These are phyloP conservation scores for Megaptera novaeangliae DNA, from an alignment of 2,113 vertebrate genomes.

Conservation along the genomic window DNA sequence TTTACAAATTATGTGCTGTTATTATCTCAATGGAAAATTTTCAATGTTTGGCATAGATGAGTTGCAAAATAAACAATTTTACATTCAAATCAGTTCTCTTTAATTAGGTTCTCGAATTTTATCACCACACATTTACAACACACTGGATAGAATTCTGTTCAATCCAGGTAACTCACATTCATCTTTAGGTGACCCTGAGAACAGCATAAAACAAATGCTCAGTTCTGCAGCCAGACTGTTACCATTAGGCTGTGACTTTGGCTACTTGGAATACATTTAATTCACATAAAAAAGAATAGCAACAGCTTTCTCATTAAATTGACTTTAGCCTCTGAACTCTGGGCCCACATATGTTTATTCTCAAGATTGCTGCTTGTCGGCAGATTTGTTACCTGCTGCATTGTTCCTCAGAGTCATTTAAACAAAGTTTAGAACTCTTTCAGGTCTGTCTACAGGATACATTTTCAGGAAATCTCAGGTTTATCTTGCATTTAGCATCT, in stretches of 20 bases:
- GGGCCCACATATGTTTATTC: conserved; percentile 49
- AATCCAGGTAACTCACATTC: conserved; percentile 25
- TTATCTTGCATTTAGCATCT: conserved; percentile 29
- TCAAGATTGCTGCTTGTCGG: conserved; percentile 22
- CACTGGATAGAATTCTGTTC: conserved; percentile 32
- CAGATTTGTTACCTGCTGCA: conserved; percentile 31
- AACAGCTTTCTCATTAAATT: conserved; percentile 63
- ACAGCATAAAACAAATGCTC: conserved; percentile 39
- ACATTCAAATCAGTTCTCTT: conserved; percentile 10
- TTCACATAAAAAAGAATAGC: conserved; percentile 24
- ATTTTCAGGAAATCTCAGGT: conserved; percentile 10
- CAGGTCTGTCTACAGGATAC: background rate
- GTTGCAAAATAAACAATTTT: conserved; percentile 42
- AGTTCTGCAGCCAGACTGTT: conserved; percentile 9
- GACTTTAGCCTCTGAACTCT: conserved; percentile 61
- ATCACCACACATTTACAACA: background rate
- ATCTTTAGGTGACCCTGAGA: conserved; percentile 45
- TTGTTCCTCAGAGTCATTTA: conserved; percentile 23
- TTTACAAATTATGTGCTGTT: conserved; percentile 27
- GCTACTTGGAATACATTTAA: conserved; percentile 56
- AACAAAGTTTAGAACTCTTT: background rate
- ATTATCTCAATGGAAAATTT: background rate
- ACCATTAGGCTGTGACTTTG: conserved; percentile 5
- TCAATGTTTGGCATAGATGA: background rate
- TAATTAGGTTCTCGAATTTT: conserved; percentile 46